Percentiles rank a stretch among this genome's conserved stretches.
Evolutionary conservation across 2,797 vertebrate species (phyloP).

Genomic region (Phataginus tricuspis): DNA sequence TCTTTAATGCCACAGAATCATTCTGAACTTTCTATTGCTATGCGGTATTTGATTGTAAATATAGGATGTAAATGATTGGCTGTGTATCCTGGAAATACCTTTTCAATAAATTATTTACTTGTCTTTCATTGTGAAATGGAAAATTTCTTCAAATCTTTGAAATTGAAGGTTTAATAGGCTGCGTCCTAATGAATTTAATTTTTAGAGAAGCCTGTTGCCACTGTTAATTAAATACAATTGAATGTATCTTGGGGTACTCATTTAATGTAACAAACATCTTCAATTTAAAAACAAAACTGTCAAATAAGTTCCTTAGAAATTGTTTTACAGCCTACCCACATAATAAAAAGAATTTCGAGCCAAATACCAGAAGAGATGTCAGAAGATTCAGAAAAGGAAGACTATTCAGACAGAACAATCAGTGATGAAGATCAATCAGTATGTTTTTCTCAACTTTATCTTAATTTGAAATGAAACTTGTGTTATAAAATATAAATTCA

Average conservation of each 20-base stretch:
- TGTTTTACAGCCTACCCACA: slow-evolving; percentile 65
- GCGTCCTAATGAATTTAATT: background rate
- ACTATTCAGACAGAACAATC: slow-evolving; percentile 73
- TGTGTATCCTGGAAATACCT: background rate
- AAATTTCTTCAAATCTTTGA: slow-evolving; percentile 28
- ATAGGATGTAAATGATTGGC: background rate
- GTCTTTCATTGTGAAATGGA: slow-evolving; percentile 6
- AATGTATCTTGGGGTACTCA: background rate
- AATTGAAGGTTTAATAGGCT: slow-evolving; percentile 28
- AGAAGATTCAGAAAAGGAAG: slow-evolving; percentile 80
- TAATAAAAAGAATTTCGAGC: slow-evolving; percentile 45
- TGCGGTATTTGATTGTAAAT: background rate
- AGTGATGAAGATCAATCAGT: slow-evolving; percentile 82
- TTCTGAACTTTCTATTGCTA: background rate
- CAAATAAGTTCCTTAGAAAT: slow-evolving; percentile 50
- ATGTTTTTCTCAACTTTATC: slow-evolving; percentile 62
- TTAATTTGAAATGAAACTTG: slow-evolving; percentile 35
- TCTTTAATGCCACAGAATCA: background rate
- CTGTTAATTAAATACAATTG: slow-evolving; percentile 8
- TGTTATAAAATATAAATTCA: background rate
- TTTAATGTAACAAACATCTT: background rate
- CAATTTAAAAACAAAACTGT: background rate
- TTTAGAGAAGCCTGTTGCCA: slow-evolving; percentile 2
- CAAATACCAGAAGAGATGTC: slow-evolving; percentile 76
- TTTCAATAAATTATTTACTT: slow-evolving; percentile 16